Evolutionary conservation across 2,113 vertebrate genomes (phyloP), one percentile per base, ranked within the genome.

Genomic region (Todiramphus saurophagus): DNA sequence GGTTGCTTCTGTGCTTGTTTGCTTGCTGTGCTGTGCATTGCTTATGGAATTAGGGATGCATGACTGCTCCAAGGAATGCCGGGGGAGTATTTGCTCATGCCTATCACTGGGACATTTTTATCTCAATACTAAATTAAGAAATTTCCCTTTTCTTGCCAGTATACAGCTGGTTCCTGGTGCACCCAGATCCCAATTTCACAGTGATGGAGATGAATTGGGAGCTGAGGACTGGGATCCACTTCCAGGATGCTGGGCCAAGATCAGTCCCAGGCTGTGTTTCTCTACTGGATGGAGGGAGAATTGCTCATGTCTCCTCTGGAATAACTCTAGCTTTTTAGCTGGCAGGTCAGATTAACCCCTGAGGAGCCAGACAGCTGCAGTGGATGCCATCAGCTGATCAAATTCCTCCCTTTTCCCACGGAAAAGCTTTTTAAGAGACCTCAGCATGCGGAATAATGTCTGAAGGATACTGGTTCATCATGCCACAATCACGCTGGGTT

Each of bases 401-500:
- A 66, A 79, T 80, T 27, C 60, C 37, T 53, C 37, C 33, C 17
- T 53, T 66, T 59, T 28, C 10, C 51, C 59, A 30, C 1, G 24
- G 37, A 67, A 67, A 86, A 74, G 19, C 44, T 80, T 60, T 80
- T 67, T 17, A n/a, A 37, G 35, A 21, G 51, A 53, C 51, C 43
- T 66, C 59, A 59, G 41, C 31, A 20, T 0, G 2, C 31, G 44
- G 74, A 14, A 44, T 1, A 0, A 37, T 5, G 5, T 11, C 73
- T 44, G 25, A 69, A 69, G 63, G 43, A 28, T 13, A 27, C 25
- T 2, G 2, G 18, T 16, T n/a, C 68, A n/a, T 14, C 75, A 25
- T 0, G 5, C 11, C 10, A 15, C 2, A 25, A 58, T 37, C 13
- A 27, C 24, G 51, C 24, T 0, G 1, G 28, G 55, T 27, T 5